Base-by-base conservation (phyloP, 2,888 invertebrate species). In the Gastracanthus pulcherrimus region DNA sequence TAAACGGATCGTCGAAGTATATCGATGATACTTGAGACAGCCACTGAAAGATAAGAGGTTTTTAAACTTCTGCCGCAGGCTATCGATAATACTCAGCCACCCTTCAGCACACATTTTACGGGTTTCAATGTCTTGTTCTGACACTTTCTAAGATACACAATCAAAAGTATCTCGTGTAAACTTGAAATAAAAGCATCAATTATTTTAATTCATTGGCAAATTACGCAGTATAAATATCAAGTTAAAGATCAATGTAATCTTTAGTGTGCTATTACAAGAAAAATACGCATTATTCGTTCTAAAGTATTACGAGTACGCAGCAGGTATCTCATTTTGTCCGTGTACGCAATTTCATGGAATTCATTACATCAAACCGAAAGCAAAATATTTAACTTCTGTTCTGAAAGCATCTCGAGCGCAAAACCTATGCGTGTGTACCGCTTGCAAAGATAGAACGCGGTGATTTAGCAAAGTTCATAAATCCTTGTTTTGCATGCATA, bases 11-110 rank as follows among this genome's bases (percentile, higher is more conserved):
- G 86, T 76, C 84, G 82, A 86, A 84, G 86, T 84, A 82, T 85
- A 87, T 88, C 87, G 87, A 88, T 87, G 87, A 83, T 86, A 86
- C 88, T 88, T 82, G 86, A 86, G 81, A 79, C 80, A 78, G 71
- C 82, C 26, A 80, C 80, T 76, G 80, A 72, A 82, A 76, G 81
- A 79, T 71, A 80, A 83, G 81, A 83, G 84, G 85, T 88, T 87
- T 85, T 85, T 86, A 83, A 86, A 87, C 85, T 87, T 86, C 86
- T 13, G 38, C 74, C 74, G 16, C 74, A 31, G 70, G 84, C 80
- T 84, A 87, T 86, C 86, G 86, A 84, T 85, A 85, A 77, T 69
- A 76, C 69, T 75, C 64, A 7, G 41, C 67, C 48, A 31, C 62
- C 58, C 72, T 11, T 51, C 19, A 11, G 51, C 60, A 29, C 41